phyloP scores from a whole-genome alignment of 2,888 invertebrate species.

The Lasioglossum pauxillum region DNA sequence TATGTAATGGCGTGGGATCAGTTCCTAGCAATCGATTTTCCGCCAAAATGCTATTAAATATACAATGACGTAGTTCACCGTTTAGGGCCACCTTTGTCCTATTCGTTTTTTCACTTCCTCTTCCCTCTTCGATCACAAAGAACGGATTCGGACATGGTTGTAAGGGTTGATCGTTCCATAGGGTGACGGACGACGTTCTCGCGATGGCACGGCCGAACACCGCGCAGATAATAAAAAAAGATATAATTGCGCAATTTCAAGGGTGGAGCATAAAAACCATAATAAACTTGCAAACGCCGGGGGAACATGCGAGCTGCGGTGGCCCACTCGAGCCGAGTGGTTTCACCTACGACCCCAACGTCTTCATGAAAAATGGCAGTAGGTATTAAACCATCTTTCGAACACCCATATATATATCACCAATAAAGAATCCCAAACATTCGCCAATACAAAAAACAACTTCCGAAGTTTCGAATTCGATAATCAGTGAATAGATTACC shows the following conservation, averaged over 20 bases:
- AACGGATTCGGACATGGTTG: not conserved
- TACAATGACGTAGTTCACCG: not conserved
- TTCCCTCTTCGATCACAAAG: not conserved
- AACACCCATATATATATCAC: not conserved
- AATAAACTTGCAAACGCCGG: constrained; percentile 93
- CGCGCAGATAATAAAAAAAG: constrained; percentile 89
- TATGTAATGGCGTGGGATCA: constrained; percentile 4
- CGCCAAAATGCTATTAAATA: constrained; percentile 20
- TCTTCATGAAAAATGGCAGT: constrained; percentile 94
- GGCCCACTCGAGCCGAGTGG: constrained; percentile 90
- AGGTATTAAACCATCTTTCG: constrained; percentile 81
- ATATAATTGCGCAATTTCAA: constrained; percentile 92
- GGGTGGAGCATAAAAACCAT: constrained; percentile 92
- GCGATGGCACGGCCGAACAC: constrained; percentile 96
- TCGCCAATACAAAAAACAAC: not conserved
- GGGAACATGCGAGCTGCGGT: constrained; percentile 95
- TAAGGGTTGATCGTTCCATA: constrained; percentile 79
- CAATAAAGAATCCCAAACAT: not conserved
- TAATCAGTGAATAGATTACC: not conserved
- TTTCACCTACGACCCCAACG: constrained; percentile 93
- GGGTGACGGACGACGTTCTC: constrained; percentile 95
- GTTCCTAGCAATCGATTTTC: constrained; percentile 22
- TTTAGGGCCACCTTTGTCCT: not conserved
- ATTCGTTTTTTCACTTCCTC: not conserved
- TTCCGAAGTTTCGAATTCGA: not conserved